Evolutionary conservation across 2,797 vertebrate genomes (phyloP), one percentile per base, ranked within the genome.

Genomic region (Falco concolor): DNA sequence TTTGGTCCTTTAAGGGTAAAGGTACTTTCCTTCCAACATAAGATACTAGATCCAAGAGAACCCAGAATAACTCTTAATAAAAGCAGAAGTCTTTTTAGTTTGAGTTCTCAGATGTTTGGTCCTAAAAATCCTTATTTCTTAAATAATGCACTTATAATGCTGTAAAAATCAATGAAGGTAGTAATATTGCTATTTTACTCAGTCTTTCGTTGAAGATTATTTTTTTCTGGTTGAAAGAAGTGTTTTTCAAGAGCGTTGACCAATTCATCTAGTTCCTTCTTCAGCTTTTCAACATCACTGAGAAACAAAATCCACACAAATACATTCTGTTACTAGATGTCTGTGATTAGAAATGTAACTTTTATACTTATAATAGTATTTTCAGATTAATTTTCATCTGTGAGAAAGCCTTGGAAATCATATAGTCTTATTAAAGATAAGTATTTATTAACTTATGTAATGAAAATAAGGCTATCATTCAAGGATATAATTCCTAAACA

Each of bases 141-240:
- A 88, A 94, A 94, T 88, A 95, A 81, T 21, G 20, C 76, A 85
- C 50, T 84, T 84, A 68, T 90, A 89, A 78, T 38, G 53, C 44
- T 60, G 79, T 36, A 63, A 54, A 77, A 74, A 28, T 1, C n/a
- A 90, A 70, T 52, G 54, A 54, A 72, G 56, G 38, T 32, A 42
- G 30, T 12, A 27, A 34, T n/a, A 53, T 67, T 47, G 20, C 67
- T 50, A 17, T 25, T 96, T 97, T 63, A 98, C 40, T 98, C 98
- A 61, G 97, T 85, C 88, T 98, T 99, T 38, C 98, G 97, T 83
- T 98, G 98, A 96, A 99, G 96, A 59, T 98, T 98, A 88, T 99
- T 99, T 96, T 99, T 99, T 89, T 98, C 96, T 72, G 99, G 99
- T 96, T 99, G 98, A 81, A 99, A 99, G 98, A 99, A 99, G 96